Evolutionary conservation across 2,113 vertebrate genomes (phyloP), one percentile per base, ranked within the genome.

Genomic region (Tapirus terrestris): DNA sequence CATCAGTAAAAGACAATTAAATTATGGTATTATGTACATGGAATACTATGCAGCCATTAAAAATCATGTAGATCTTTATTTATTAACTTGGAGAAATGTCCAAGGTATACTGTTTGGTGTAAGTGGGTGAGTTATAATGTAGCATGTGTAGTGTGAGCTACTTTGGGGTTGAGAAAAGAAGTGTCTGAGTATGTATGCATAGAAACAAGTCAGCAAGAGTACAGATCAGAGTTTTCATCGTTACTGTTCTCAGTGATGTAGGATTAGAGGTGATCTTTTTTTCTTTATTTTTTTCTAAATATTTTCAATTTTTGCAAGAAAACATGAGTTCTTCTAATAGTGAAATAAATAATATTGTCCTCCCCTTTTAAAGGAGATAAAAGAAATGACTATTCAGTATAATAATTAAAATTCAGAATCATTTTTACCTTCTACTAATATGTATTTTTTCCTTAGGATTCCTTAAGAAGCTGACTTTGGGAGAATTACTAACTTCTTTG

Each of bases 181-280:
- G 58, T 80, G 2, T 76, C 36, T 93, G 90, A 79, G 39, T 89
- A 65, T 79, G 20, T 77, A 20, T 79, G 77, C 21, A 36, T 79
- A 70, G 53, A 76, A 73, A 75, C 39, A 61, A 77, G 39, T 67
- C 58, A 72, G 36, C 27, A 73, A 93, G 21, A 83, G 31, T 89
- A 61, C 81, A 76, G 13, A 67, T 48, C 25, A 91, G 13, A 68
- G 89, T 96, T 91, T 92, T 65, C 65, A 9, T 85, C 8, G 21
- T 39, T 7, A 18, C 51, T 82, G 61, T 73, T 95, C 73, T 89
- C 48, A 70, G 61, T 45, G 7, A 8, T 73, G 31, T 18, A 65
- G 36, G n/a, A 79, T 67, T 94, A 84, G 72, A 73, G 45, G 45
- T 94, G n/a, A 79, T 75, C 58, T 79, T 84, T 94, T 88, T 68